Evolutionary conservation across 1,140 invertebrate genomes (phyloP), one percentile per base, ranked within the genome.

Genomic region (Aricia agestis): DNA sequence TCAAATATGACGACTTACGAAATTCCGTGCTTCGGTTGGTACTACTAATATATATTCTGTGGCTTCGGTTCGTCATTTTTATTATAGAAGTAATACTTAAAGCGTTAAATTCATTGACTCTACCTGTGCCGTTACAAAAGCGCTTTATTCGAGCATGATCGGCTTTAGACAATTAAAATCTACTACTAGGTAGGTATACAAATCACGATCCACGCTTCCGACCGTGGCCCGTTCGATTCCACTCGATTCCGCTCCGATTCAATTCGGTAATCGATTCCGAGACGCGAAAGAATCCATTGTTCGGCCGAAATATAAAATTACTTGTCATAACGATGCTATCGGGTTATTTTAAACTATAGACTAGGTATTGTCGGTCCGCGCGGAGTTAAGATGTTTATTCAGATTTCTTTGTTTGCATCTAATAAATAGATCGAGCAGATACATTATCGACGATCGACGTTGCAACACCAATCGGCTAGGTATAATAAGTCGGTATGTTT

Each of bases 311-410:
- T 73, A 73, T 72, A 72, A 77, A 77, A 77, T 77, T 72, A 77
- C 76, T 77, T 70, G 76, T 77, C 76, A 77, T 77, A 74, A 65
- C 70, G 76, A 77, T 77, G 72, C 42, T 71, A 77, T 77, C 76
- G 69, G 66, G 36, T 61, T 70, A 66, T 74, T 71, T 69, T 67
- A 74, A 63, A 63, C 59, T 63, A 63, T 63, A 63, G 59, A 63
- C 59, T 63, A 63, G 59, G 59, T 25, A 63, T 63, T 63, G 59
- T 63, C 18, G 6, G 59, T 63, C 18, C 59, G n/a, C 68, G 18
- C 17, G 18, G 68, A 70, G 32, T 59, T 42, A 19, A 59, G 68
- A 61, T 59, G 68, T 61, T 74, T 72, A 76, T 76, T 76, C 74
- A 72, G 74, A 73, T 73, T 73, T 68, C 71, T 75, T 78, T 78